A percentile compares a stretch with the other conserved stretches of the same genome.
Evolutionary conservation across 2,113 vertebrate genomes (phyloP).

Genomic region (Drymodes brunneopygia): DNA sequence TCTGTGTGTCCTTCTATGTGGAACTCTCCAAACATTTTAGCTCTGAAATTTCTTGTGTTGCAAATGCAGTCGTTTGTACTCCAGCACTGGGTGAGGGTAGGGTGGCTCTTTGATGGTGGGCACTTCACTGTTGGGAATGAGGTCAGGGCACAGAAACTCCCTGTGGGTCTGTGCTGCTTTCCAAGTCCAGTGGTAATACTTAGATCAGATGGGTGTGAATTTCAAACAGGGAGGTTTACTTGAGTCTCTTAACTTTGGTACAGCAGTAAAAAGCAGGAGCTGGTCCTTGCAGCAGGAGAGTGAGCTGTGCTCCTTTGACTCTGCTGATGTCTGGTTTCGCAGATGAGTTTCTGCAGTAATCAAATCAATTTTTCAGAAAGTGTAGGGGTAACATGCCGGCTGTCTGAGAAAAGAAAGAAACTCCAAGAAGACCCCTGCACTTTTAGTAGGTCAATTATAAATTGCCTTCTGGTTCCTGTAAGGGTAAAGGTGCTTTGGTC

Average conservation of each 20-base stretch:
- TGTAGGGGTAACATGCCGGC: rapidly evolving
- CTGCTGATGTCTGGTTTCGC: not conserved
- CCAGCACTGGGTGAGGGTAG: not conserved
- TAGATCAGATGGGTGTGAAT: not conserved
- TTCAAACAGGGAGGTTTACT: not conserved
- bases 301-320: not conserved
- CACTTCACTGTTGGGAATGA: not conserved
- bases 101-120: not conserved
- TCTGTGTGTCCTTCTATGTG: not conserved
- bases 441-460: not conserved
- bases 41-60: not conserved
- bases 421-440: too few species aligned
- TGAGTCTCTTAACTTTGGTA: not conserved
- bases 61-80: rapidly evolving
- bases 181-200: not conserved
- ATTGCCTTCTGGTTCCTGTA: not conserved
- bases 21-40: not conserved
- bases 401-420: not conserved
- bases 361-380: not conserved
- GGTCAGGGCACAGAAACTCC: not conserved
- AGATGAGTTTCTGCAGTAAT: not conserved
- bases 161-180: not conserved
- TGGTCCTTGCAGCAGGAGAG: not conserved
- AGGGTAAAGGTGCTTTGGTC: rapidly evolving
- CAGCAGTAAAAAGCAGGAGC: not conserved